These are phyloP conservation scores for Macaria notata DNA, from an alignment of 2,888 invertebrate species.

Conservation along the genomic window DNA sequence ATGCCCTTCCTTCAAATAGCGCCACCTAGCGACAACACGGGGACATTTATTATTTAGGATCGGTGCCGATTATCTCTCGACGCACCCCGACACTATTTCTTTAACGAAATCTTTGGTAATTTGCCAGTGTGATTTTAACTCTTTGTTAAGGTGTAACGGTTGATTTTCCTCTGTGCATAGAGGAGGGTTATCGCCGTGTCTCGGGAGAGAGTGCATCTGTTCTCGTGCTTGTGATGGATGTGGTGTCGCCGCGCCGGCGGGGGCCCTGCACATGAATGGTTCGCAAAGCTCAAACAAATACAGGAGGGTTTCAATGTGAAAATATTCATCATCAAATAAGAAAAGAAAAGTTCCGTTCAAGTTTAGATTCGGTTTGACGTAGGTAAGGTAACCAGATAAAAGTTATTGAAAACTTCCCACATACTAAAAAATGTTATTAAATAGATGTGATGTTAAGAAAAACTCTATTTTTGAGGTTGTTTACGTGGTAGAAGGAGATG, in stretches of 20 bases:
- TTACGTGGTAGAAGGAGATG: too few species aligned
- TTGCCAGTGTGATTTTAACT: slow-evolving; percentile 5
- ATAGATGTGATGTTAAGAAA: too few species aligned
- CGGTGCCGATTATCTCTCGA: slow-evolving; percentile 59
- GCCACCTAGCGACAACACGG: slow-evolving; percentile 41
- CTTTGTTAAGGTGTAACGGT: slow-evolving; percentile 5
- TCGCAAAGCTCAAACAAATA: too few species aligned
- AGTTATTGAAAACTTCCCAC: too few species aligned
- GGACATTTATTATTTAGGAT: slow-evolving; percentile 67
- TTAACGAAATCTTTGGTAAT: slow-evolving; percentile 23
- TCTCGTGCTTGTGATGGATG: slow-evolving; percentile 22
- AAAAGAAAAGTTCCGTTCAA: too few species aligned
- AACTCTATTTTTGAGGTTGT: too few species aligned
- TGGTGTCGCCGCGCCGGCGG: not conserved
- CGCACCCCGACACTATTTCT: slow-evolving; percentile 51
- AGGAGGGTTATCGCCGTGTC: slow-evolving; percentile 8
- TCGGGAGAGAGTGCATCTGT: slow-evolving; percentile 29
- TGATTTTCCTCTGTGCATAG: slow-evolving; percentile 13
- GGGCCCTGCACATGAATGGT: not conserved
- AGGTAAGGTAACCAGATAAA: too few species aligned
- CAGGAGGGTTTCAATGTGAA: too few species aligned
- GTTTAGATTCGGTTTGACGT: too few species aligned
- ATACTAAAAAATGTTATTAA: too few species aligned
- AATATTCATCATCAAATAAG: too few species aligned
- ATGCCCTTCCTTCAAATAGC: slow-evolving; percentile 32